Evolutionary conservation across 2,113 vertebrate species (phyloP).

Genomic region (Aphyosemion australe): DNA sequence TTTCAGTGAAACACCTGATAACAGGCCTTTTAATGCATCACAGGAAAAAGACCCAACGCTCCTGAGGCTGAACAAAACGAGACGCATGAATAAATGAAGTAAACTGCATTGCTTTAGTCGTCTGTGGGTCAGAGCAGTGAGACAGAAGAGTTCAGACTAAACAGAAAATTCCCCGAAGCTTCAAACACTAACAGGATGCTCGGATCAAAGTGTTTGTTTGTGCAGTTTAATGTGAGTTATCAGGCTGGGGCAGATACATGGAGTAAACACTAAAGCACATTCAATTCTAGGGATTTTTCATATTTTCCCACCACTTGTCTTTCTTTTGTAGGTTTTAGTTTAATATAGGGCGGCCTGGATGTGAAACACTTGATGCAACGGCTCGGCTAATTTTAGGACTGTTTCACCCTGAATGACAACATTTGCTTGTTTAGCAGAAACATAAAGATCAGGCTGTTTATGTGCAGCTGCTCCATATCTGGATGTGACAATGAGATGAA

Average conservation of each 20-base stretch:
- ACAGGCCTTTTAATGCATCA: conserved; percentile 15
- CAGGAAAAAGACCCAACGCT: too few relatives aligned
- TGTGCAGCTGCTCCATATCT: neutral
- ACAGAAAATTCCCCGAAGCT: neutral
- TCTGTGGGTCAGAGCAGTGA: neutral
- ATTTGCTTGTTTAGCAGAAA: too few relatives aligned
- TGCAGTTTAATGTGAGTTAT: neutral
- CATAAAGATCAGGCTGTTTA: neutral
- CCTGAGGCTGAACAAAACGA: too few relatives aligned
- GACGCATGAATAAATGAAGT: neutral
- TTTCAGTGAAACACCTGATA: conserved; percentile 50
- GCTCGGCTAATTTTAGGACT: too few relatives aligned
- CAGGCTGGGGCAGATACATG: neutral
- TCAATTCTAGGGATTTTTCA: neutral
- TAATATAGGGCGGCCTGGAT: too few relatives aligned
- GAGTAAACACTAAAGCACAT: neutral
- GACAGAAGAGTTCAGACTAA: conserved; percentile 15
- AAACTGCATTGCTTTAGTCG: neutral
- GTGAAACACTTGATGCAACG: too few relatives aligned
- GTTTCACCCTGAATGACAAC: too few relatives aligned
- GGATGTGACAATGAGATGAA: conserved; percentile 58
- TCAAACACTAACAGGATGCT: conserved; percentile 30
- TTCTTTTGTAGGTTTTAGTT: neutral
- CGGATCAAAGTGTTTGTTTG: conserved; percentile 1
- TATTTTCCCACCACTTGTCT: neutral